These are phyloP conservation scores for Cyanoderma ruficeps DNA, from an alignment of 2,113 vertebrate genomes.

Conservation along the genomic window DNA sequence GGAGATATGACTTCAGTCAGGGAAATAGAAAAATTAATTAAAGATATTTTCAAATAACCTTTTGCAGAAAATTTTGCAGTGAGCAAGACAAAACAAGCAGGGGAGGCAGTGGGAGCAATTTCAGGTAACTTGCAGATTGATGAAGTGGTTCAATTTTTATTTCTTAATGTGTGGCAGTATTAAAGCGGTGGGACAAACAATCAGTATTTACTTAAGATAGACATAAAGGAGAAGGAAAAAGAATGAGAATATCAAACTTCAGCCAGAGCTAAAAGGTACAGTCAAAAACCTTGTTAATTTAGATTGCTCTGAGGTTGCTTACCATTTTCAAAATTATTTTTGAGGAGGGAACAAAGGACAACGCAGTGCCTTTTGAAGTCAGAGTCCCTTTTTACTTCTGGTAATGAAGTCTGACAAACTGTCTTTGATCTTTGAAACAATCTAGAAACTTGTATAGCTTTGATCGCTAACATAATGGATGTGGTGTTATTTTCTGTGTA, in stretches of 20 bases:
- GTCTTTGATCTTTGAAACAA: constrained; percentile 62
- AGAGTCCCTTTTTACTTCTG: constrained; percentile 14
- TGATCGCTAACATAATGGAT: constrained; percentile 54
- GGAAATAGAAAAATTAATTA: neutral
- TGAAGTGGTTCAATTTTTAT: neutral
- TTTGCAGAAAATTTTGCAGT: neutral
- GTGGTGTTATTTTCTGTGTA: constrained; percentile 50
- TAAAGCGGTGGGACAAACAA: neutral
- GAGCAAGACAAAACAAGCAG: neutral
- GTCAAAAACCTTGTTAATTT: constrained; percentile 18
- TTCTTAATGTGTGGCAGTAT: neutral
- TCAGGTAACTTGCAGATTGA: neutral
- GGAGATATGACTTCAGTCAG: neutral
- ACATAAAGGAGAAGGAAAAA: neutral
- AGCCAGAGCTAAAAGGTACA: neutral
- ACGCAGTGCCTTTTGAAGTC: constrained; percentile 43
- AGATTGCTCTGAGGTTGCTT: neutral
- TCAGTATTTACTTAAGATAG: neutral
- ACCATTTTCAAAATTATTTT: constrained; percentile 14
- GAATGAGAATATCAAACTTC: neutral
- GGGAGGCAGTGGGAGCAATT: neutral
- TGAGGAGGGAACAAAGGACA: constrained; percentile 26
- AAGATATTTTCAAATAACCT: neutral
- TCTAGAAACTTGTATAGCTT: constrained; percentile 53
- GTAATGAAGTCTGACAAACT: constrained; percentile 36